phyloP scores from a whole-genome alignment of 1,140 invertebrate species.

The Arctopsyche grandis region DNA sequence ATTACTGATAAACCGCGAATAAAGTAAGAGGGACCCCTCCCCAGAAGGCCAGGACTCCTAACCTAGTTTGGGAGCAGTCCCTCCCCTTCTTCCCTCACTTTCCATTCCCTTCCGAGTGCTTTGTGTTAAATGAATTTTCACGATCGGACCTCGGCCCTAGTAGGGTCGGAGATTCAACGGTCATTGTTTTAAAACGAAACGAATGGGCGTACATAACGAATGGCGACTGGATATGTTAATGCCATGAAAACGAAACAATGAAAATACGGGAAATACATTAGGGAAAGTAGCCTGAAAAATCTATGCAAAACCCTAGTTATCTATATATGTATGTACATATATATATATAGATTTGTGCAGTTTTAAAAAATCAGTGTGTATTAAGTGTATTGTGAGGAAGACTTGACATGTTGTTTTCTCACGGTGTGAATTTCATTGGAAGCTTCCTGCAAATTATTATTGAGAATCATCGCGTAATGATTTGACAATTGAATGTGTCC shows the following conservation, averaged over 20 bases:
- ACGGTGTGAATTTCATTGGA: not conserved
- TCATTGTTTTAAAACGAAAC: not conserved
- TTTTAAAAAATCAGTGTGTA: too few relatives aligned
- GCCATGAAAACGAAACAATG: not conserved
- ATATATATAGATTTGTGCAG: too few relatives aligned
- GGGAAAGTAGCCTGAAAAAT: too few relatives aligned
- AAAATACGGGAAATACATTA: not conserved
- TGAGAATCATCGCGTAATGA: not conserved
- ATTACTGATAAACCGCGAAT: conserved; percentile 21
- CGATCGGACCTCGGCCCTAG: not conserved
- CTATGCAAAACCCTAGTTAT: too few relatives aligned
- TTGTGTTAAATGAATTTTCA: conserved; percentile 12
- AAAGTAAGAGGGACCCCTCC: not conserved
- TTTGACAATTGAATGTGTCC: conserved; percentile 1
- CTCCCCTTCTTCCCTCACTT: not conserved
- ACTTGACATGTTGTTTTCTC: too few relatives aligned
- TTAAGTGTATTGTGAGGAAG: too few relatives aligned
- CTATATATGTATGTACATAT: too few relatives aligned
- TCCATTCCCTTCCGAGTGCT: not conserved
- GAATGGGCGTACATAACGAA: conserved; percentile 1
- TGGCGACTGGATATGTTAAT: not conserved
- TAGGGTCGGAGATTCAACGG: not conserved
- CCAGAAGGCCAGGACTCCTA: not conserved
- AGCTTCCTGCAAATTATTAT: conserved; percentile 4
- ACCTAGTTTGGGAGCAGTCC: not conserved